These are phyloP conservation scores for Lithobates sylvaticus DNA, from an alignment of 2,797 vertebrate genomes.

Conservation along the genomic window DNA sequence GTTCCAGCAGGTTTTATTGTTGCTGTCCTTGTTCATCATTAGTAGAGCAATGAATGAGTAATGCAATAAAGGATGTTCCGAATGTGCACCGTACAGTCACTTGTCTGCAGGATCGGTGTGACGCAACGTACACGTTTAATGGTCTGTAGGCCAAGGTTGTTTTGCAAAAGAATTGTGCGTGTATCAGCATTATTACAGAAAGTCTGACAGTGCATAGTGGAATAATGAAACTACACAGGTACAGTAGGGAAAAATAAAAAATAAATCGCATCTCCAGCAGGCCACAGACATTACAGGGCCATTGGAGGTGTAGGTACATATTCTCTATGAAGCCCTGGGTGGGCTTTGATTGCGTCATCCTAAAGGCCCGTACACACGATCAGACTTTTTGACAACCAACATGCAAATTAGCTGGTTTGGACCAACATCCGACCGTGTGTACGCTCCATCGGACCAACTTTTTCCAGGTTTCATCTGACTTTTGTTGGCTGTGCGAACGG, in stretches of 20 bases:
- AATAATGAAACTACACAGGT: background rate
- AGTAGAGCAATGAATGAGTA: background rate
- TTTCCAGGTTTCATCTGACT: too few species aligned
- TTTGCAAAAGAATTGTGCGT: background rate
- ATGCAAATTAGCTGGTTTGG: too few species aligned
- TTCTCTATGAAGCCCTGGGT: too few species aligned
- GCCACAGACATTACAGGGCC: background rate
- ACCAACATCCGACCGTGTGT: too few species aligned
- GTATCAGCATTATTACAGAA: background rate
- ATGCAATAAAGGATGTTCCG: background rate
- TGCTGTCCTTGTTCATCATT: background rate
- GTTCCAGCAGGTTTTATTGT: background rate
- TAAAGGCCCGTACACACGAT: too few species aligned
- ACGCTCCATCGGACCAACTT: too few species aligned
- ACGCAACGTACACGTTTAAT: background rate
- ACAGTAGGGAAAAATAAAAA: background rate
- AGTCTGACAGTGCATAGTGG: background rate
- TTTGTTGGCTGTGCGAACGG: too few species aligned
- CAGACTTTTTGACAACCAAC: too few species aligned
- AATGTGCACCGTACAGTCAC: background rate
- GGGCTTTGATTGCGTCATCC: background rate
- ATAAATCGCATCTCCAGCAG: background rate
- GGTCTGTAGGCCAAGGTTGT: background rate
- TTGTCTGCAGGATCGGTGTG: background rate
- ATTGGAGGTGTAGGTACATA: background rate